Base-by-base conservation (phyloP, 1,140 invertebrate species). In the Trichonephila inaurata region DNA sequence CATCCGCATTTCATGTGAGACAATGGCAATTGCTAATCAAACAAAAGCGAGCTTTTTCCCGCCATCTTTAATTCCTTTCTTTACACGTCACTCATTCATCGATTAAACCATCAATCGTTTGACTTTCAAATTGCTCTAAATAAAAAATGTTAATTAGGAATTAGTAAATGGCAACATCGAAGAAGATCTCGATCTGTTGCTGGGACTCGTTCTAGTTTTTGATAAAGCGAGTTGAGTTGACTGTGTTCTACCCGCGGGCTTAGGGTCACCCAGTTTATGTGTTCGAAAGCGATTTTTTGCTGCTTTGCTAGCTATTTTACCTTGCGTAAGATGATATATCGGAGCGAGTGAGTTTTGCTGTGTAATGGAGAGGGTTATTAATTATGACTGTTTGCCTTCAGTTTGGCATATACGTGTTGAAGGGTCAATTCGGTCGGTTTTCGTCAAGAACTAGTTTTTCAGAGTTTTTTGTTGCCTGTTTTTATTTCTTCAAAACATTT, bases 191-290 rank as follows among this genome's bases (percentile, higher is more conserved):
- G 21, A 69, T 89, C 87, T 21, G 87, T n/a, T 44, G 19, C 62
- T 51, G 18, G 19, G 51, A 89, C 58, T 69, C 87, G 87, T 89
- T 89, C 87, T 51, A 89, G 33, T 64, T 89, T 62, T 24, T 10
- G 21, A 18, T 18, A 10, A 89, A 44, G 51, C 28, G 60, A 87
- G 85, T 33, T 62, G 19, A 21, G n/a, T 60, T 19, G 24, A 51
- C 61, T 66, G 33, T 21, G 64, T 72, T 66, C 60, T 91, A 12
- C 77, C 90, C 90, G 28, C 61, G 60, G 77, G 90, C 90, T 91
- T 19, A 28, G 90, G 90, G 90, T 91, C 90, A 91, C 90, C 90
- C 85, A 91, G 77, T 83, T 51, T 91, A 62, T 21, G 33, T 24
- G 64, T 72, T 77, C 66, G 44, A 90, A 62, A 69, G 66, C 66